phyloP scores from a whole-genome alignment of 92 coral and sea anemone genomes.

The Actinostola sp. region DNA sequence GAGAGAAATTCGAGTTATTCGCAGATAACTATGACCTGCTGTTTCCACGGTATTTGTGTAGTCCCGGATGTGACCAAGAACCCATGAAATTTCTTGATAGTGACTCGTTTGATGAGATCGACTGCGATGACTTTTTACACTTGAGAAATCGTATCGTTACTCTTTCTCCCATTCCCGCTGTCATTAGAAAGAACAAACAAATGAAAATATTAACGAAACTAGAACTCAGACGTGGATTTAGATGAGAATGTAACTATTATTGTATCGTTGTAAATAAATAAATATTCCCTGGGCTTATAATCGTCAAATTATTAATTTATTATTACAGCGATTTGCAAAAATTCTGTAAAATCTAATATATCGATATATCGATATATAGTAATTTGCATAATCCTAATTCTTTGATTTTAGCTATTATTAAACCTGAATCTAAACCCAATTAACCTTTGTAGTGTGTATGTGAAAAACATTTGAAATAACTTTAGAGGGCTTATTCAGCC shows the following conservation, averaged over 20 bases:
- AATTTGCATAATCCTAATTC: too few species aligned
- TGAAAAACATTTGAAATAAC: too few species aligned
- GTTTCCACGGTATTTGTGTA: conserved; percentile 26
- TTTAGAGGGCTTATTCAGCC: too few species aligned
- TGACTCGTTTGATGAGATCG: conserved; percentile 61
- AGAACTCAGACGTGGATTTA: conserved; percentile 4
- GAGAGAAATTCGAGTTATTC: conserved; percentile 55
- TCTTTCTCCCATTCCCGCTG: conserved; percentile 58
- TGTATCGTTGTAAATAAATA: neutral
- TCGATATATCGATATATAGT: too few species aligned
- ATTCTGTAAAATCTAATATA: too few species aligned
- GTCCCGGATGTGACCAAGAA: neutral
- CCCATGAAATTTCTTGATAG: conserved; percentile 49
- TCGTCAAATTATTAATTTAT: too few species aligned
- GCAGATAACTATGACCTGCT: conserved; percentile 52
- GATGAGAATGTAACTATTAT: neutral
- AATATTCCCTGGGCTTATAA: too few species aligned
- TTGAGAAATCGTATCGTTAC: conserved; percentile 57
- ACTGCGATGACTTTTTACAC: conserved; percentile 63
- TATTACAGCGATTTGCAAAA: too few species aligned
- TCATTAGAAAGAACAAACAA: conserved; percentile 21
- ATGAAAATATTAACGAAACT: neutral
- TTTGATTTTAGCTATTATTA: too few species aligned
- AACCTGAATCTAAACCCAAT: too few species aligned
- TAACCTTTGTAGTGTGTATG: too few species aligned